Evolutionary conservation across 2,797 vertebrate species (phyloP), one percentile per base, ranked within the genome.

Genomic region (Nannoperca obscura): DNA sequence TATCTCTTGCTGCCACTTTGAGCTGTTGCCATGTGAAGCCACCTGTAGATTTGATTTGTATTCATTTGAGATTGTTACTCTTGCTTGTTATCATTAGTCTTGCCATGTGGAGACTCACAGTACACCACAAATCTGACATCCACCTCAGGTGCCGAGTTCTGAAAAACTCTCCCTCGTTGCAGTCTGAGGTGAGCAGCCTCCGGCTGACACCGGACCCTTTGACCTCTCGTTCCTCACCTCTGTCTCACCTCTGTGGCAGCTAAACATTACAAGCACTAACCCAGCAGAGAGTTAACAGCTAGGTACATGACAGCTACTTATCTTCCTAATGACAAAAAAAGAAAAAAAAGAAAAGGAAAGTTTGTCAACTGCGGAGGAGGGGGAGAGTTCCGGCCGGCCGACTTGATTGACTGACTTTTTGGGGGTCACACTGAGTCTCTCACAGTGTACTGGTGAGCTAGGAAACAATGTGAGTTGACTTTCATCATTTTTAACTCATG

Each of bases 261-360:
- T 78, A 19, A 81, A 63, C 20, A 15, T 63, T 22, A 22, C 59
- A 34, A 24, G 80, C 73, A 54, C 77, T 58, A 80, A 79, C 77
- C 67, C 60, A 36, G 8, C 47, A 49, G 69, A 68, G 49, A 64
- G 67, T 80, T 74, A 86, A 83, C 73, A 67, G 80, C 65, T 32
- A 66, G 32, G 53, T 74, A 78, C 71, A 81, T 53, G 82, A 85
- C 86, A 65, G 59, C 32, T 20, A 74, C 71, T 78, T 79, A 86
- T 90, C 82, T 87, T 67, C 55, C 62, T 77, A 79, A 83, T 81
- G 68, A 85, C 74, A 76, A 20, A 50, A 50, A 55, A 60, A 38
- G n/a, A 46, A 5, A 20, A 44, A 46, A 52, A 24, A 22, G 52
- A 4, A 40, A 30, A 36, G 12, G 52, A 57, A 58, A 55, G 27